phyloP scores from a whole-genome alignment of 2,113 vertebrate genomes.

The Kryptolebias marmoratus region DNA sequence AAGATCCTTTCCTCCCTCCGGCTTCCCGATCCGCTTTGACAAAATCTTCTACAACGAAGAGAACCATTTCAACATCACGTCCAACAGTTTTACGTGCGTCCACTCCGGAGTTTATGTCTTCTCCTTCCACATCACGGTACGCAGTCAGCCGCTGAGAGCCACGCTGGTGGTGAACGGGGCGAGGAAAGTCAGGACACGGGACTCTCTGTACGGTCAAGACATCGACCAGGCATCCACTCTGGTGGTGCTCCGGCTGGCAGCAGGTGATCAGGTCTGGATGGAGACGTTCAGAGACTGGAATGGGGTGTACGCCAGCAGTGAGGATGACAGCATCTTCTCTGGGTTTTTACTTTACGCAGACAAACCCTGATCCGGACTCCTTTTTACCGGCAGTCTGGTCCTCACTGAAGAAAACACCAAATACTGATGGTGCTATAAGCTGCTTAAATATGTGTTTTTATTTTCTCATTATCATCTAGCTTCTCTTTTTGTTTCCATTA shows the following conservation, averaged over 20 bases:
- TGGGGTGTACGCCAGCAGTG: conserved; percentile 88
- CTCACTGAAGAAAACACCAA: conserved; percentile 24
- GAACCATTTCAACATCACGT: conserved; percentile 84
- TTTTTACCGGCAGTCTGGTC: not conserved
- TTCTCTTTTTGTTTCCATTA: conserved; percentile 4
- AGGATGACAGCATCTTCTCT: conserved; percentile 94
- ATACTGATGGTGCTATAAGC: conserved; percentile 40
- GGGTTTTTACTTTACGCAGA: conserved; percentile 94
- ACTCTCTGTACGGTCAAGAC: conserved; percentile 92
- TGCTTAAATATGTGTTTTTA: not conserved
- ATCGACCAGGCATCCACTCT: conserved; percentile 94
- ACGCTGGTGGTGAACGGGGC: conserved; percentile 87
- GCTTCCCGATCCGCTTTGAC: conserved; percentile 90
- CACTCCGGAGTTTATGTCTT: conserved; percentile 91
- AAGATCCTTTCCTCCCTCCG: conserved; percentile 91
- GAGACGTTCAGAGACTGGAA: conserved; percentile 95
- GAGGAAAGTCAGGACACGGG: conserved; percentile 86
- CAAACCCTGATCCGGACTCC: conserved; percentile 41
- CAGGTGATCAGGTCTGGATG: conserved; percentile 94
- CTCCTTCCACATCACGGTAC: conserved; percentile 93
- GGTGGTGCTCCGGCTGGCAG: conserved; percentile 84
- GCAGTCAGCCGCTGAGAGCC: conserved; percentile 87
- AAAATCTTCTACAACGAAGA: conserved; percentile 91
- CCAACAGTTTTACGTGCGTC: conserved; percentile 90
- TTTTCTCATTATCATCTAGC: conserved; percentile 1